These are phyloP conservation scores for Coptodon rendalli DNA, from an alignment of 2,113 vertebrate genomes.

Conservation along the genomic window DNA sequence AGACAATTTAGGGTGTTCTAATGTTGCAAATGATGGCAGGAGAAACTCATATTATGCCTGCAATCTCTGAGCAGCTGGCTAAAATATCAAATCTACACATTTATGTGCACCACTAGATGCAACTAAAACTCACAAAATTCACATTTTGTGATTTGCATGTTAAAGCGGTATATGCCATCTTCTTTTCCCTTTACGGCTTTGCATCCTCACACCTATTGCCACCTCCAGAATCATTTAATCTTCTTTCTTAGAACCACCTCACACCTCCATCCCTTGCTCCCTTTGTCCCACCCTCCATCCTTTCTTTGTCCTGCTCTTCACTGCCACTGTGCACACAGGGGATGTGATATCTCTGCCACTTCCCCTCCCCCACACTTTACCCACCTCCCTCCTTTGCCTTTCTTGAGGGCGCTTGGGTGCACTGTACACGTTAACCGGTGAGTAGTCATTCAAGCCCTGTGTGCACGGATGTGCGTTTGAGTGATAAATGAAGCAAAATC, in stretches of 20 bases:
- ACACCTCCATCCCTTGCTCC: conserved; percentile 21
- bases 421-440: conserved; percentile 8
- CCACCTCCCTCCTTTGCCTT: background rate
- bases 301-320: conserved; percentile 63
- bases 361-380: conserved; percentile 14
- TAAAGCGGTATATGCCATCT: background rate
- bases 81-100: background rate
- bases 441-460: background rate
- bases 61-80: background rate
- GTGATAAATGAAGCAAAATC: conserved; percentile 42
- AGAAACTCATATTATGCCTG: background rate
- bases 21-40: background rate
- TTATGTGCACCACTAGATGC: background rate
- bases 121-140: background rate
- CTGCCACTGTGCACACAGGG: conserved; percentile 12
- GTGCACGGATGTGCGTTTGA: conserved; percentile 1
- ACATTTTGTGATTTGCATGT: background rate
- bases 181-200: background rate
- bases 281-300: conserved; percentile 35
- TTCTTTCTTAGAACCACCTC: background rate
- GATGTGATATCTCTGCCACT: conserved; percentile 23
- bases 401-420: conserved; percentile 20
- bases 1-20: background rate
- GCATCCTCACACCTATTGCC: background rate
- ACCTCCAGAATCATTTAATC: background rate